Evolutionary conservation across 2,797 vertebrate genomes (phyloP), one percentile per base, ranked within the genome.

Genomic region (Sebastes miniatus): DNA sequence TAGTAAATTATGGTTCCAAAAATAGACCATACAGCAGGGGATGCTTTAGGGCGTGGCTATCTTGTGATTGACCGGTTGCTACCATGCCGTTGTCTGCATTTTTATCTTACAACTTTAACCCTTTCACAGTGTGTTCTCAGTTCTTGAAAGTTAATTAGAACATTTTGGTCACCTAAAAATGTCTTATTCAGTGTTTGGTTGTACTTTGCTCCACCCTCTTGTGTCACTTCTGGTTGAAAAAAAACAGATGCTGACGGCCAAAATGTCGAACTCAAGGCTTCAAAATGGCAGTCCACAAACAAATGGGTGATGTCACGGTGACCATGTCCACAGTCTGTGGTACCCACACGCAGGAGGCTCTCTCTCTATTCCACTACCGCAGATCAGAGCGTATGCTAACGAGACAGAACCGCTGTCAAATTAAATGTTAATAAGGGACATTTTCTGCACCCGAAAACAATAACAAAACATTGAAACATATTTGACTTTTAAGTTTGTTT

Each of bases 61-160:
- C 16, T 47, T 16, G 6, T 47, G 43, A 50, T 50, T 20, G 47
- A 0, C 16, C 1, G 16, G 47, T 50, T 8, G 18, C 47, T 50
- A 50, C 47, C 43, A 50, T 0, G 1, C 0, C 16, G 0, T 8
- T 50, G 18, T 18, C 47, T 18, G 7, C 16, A 18, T 50, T 50
- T 50, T 0, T 0, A 0, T 50, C 47, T 18, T 50, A 50, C 0
- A 50, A 20, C 16, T 0, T 47, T 16, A 47, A 47, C 16, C 43
- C 8, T 50, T 50, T 50, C 47, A 18, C 43, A 50, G 47, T 50
- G 47, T 50, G 0, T 50, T 50, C 0, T 50, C 18, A 18, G 47
- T 20, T 18, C 7, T 0, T 50, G 3, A 20, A 50, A 50, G 47
- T 50, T 20, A 20, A 47, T 47, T 47, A 18, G 0, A 47, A 47